Conservation (phyloP, 2,113 vertebrate genomes). For the Phalacrocorax aristotelis region DNA sequence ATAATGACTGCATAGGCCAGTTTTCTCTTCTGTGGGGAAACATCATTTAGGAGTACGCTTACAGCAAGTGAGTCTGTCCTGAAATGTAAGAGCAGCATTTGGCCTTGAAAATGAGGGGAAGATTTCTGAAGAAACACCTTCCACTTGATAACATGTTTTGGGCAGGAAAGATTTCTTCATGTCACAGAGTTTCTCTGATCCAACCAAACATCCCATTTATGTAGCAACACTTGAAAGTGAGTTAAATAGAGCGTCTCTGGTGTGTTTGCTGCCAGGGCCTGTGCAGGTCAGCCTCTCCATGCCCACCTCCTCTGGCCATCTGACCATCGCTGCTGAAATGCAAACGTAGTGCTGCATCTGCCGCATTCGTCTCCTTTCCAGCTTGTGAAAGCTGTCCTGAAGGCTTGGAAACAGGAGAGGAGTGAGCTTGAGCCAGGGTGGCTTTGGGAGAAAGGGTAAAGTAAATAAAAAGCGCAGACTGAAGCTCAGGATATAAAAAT, state of each 20-base stretch:
- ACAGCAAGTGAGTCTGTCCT: background rate
- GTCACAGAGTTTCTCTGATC: background rate
- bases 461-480: background rate
- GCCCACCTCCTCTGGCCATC: background rate
- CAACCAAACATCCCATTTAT: background rate
- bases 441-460: background rate
- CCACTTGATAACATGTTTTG: background rate
- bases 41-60: background rate
- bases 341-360: accelerated
- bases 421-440: background rate
- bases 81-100: background rate
- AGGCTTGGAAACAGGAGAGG: background rate
- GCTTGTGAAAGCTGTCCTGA: background rate
- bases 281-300: background rate
- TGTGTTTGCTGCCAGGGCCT: background rate
- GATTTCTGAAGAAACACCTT: background rate
- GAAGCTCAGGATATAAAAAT: slow-evolving; percentile 7
- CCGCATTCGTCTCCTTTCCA: background rate
- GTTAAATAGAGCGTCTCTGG: background rate
- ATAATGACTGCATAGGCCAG: background rate
- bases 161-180: background rate
- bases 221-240: background rate
- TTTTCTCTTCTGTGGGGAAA: background rate
- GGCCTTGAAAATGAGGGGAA: background rate
- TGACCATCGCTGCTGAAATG: background rate